Evolutionary conservation across 2,888 invertebrate species (phyloP), one percentile per base, ranked within the genome.

Genomic region (Calameuta filiformis): DNA sequence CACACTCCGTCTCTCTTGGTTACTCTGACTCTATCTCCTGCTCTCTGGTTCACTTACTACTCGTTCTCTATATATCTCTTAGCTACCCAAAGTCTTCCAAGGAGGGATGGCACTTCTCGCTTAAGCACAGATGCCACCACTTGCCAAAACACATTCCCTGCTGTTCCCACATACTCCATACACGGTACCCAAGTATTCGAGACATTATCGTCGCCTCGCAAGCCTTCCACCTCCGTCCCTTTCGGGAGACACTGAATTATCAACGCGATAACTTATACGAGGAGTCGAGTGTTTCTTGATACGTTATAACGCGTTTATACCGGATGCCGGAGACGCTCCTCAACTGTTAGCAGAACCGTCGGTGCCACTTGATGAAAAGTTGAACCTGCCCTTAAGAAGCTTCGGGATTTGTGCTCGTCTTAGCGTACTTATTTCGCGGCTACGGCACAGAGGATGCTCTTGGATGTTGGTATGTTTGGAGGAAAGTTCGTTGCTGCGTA

Each of bases 111-210:
- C 82, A 81, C 84, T 84, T 81, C 73, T 78, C 84, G 83, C 82
- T 85, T 80, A 78, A 84, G 83, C 85, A 83, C 87, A 87, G 85
- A 86, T 86, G 86, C 68, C 85, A 86, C 84, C 87, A 87, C 88
- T 88, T 86, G 88, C 87, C 86, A 85, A 87, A 87, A 85, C 83
- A 86, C 85, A 85, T 82, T 82, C 83, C 81, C 76, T 78, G 75
- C 33, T 79, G 68, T 75, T 69, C 69, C 77, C 78, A 75, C 78
- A 75, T 35, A 33, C 56, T 71, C 23, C 31, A 30, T 71, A 35
- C 35, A 35, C 40, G 37, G 73, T 40, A 23, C 73, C 37, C 31
- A 73, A 34, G 71, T 71, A 34, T 80, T 76, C 75, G 78, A 79
- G 79, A 82, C 83, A 85, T 84, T 85, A 87, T 84, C 86, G 83